Evolutionary conservation across 35 echinoderm and acorn worm genomes (phyloP).

Genomic region (Patiria miniata): DNA sequence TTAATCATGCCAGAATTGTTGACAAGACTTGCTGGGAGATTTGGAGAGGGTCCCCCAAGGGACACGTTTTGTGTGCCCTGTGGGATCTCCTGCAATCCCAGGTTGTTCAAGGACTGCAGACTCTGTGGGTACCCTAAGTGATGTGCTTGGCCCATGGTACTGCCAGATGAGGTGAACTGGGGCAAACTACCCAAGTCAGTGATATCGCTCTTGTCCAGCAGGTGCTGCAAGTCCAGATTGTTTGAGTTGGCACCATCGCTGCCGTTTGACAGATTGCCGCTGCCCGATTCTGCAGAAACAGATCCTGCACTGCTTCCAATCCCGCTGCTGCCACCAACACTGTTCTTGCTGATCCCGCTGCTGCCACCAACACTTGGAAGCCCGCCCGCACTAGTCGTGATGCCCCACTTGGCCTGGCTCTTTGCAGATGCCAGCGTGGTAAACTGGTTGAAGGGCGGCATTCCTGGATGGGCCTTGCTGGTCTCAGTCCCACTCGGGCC

Average conservation of each 20-base stretch:
- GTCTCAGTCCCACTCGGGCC: constrained; percentile 3
- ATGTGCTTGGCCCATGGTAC: background rate
- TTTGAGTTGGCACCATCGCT: background rate
- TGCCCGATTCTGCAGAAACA: background rate
- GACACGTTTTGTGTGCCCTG: background rate
- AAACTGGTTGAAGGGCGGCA: background rate
- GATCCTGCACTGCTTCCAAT: background rate
- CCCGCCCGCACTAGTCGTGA: background rate
- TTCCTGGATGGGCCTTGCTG: background rate
- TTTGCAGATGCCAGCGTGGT: background rate
- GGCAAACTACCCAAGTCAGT: background rate
- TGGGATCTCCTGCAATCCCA: background rate
- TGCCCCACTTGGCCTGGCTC: background rate
- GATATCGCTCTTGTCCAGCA: background rate
- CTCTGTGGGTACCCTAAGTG: background rate
- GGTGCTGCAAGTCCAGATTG: background rate
- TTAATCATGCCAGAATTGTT: background rate
- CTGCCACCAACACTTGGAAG: background rate
- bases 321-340: background rate
- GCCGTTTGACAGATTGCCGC: background rate
- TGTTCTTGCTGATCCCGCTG: background rate
- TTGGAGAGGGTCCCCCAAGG: background rate
- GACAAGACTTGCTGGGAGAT: background rate
- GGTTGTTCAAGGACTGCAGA: constrained; percentile 6
- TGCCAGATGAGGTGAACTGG: background rate